These are phyloP conservation scores for Lysandra coridon DNA, from an alignment of 2,888 invertebrate species.

Conservation along the genomic window DNA sequence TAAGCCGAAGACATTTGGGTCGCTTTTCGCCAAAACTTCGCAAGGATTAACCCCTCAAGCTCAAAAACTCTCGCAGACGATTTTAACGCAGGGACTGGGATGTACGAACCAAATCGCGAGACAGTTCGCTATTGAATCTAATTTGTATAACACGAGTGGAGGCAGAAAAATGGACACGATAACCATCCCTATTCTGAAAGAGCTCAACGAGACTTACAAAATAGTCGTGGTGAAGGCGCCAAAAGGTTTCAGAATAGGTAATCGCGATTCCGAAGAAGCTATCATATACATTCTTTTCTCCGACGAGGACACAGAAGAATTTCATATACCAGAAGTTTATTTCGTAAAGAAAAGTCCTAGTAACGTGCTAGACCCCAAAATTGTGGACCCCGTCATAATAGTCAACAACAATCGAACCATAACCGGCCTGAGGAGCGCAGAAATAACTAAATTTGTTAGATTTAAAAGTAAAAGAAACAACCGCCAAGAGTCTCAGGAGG, in stretches of 20 bases:
- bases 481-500: conserved; percentile 11
- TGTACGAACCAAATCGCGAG: conserved; percentile 58
- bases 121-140: conserved; percentile 45
- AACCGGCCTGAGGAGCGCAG: conserved; percentile 63
- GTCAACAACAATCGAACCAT: conserved; percentile 66
- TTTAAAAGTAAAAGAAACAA: conserved; percentile 60
- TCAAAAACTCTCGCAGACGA: conserved; percentile 45
- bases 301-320: conserved; percentile 45
- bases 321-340: conserved; percentile 59
- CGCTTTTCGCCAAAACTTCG: conserved; percentile 52
- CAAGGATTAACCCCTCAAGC: conserved; percentile 47
- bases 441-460: conserved; percentile 57
- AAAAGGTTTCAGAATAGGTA: conserved; percentile 51
- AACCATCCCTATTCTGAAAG: conserved; percentile 57
- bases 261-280: conserved; percentile 47
- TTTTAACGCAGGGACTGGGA: conserved; percentile 47
- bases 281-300: conserved; percentile 64
- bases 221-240: conserved; percentile 67
- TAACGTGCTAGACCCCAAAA: conserved; percentile 43
- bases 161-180: conserved; percentile 45
- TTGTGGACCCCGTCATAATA: conserved; percentile 56
- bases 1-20: conserved; percentile 41
- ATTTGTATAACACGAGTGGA: conserved; percentile 35
- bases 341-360: conserved; percentile 54
- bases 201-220: conserved; percentile 57